Conservation (phyloP, 2,113 vertebrate genomes). For the Haplochromis burtoni region DNA sequence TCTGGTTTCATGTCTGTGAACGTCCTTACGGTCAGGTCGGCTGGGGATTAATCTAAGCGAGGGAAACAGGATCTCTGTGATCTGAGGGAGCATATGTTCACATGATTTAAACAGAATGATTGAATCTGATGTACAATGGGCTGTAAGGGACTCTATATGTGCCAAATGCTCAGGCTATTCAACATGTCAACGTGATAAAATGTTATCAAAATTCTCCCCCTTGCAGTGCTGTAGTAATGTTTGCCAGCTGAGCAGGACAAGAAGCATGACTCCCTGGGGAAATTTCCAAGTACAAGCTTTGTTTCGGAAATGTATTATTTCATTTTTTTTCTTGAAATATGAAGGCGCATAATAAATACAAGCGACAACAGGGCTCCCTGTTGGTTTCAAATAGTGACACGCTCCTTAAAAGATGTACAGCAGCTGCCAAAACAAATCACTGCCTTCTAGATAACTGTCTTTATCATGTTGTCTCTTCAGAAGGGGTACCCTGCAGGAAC, state of each 20-base stretch:
- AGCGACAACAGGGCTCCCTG: neutral
- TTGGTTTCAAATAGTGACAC: neutral
- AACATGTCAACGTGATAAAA: neutral
- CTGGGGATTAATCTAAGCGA: neutral
- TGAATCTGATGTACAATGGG: neutral
- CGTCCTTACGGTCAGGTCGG: neutral
- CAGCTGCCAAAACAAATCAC: neutral
- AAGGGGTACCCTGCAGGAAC: neutral
- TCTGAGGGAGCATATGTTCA: neutral
- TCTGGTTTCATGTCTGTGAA: neutral
- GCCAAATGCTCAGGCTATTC: neutral
- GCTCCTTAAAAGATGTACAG: neutral
- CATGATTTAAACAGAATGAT: slow-evolving; percentile 1
- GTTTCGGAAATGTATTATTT: neutral
- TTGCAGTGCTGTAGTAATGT: neutral
- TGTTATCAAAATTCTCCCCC: neutral
- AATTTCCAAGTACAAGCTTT: neutral
- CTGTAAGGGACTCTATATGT: neutral
- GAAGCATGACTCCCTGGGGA: neutral
- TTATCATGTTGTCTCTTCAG: neutral
- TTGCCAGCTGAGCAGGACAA: neutral
- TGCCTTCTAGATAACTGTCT: neutral
- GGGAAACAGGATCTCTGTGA: neutral
- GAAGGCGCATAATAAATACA: neutral
- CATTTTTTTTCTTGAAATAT: neutral